phyloP scores from a whole-genome alignment of 2,888 invertebrate species.

The Exephanes ischioxanthus region DNA sequence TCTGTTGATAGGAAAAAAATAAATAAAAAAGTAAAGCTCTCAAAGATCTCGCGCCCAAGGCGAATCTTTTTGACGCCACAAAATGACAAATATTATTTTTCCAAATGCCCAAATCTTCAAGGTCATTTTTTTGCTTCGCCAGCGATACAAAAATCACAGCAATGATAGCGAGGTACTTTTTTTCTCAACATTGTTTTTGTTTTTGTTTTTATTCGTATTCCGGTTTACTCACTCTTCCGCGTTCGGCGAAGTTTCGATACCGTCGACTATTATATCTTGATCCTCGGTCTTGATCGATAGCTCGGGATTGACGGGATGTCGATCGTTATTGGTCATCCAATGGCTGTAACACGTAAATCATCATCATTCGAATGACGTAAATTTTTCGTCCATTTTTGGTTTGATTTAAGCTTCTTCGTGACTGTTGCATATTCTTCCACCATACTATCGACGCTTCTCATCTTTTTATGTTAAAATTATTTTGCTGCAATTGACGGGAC shows the following conservation, averaged over 20 bases:
- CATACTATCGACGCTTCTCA: background rate
- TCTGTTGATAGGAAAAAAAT: no score
- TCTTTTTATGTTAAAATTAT: background rate
- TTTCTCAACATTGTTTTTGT: slow-evolving; percentile 9
- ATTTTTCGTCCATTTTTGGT: background rate
- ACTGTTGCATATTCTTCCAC: slow-evolving; percentile 21
- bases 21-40: no score
- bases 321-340: slow-evolving; percentile 63
- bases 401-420: background rate
- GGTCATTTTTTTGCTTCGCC: background rate
- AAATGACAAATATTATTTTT: no score
- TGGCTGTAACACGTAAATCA: slow-evolving; percentile 69
- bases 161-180: slow-evolving; percentile 57
- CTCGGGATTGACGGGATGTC: slow-evolving; percentile 44
- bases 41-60: no score
- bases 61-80: no score
- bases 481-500: slow-evolving; percentile 3
- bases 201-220: slow-evolving; percentile 6
- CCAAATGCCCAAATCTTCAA: no score
- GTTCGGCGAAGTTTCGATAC: slow-evolving; percentile 36
- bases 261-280: slow-evolving; percentile 26
- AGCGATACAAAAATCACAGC: slow-evolving; percentile 41
- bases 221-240: slow-evolving; percentile 64
- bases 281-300: slow-evolving; percentile 59
- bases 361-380: slow-evolving; percentile 48